phyloP scores from a whole-genome alignment of 2,113 vertebrate species.

The Callocephalon fimbriatum region DNA sequence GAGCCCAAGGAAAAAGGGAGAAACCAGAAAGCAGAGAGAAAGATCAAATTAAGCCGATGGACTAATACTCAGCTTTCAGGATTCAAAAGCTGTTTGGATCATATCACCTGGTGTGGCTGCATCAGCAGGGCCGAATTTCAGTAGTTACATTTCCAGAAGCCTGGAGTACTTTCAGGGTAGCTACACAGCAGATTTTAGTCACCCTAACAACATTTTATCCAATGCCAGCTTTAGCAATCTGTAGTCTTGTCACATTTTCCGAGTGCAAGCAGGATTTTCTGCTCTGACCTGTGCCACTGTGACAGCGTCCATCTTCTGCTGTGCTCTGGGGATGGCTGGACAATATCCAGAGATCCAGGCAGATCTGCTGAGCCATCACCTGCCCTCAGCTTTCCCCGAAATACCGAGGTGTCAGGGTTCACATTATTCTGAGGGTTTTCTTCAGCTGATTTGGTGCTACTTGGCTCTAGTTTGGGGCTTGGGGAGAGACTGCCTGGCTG shows the following conservation, averaged over 20 bases:
- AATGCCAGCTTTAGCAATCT: background rate
- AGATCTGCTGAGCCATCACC: background rate
- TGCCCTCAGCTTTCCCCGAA: background rate
- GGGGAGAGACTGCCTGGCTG: background rate
- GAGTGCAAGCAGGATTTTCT: background rate
- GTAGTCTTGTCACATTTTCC: slow-evolving; percentile 37
- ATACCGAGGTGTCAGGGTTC: background rate
- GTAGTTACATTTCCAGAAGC: background rate
- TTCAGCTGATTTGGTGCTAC: background rate
- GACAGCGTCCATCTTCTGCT: background rate
- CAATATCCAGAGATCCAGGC: background rate
- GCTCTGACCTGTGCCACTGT: background rate
- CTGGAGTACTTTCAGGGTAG: background rate
- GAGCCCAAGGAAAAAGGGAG: background rate
- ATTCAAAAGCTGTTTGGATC: background rate
- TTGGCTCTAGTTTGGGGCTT: background rate
- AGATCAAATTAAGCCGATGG: background rate
- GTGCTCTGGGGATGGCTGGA: background rate
- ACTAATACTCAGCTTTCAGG: background rate
- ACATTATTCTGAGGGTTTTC: background rate
- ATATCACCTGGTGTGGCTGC: background rate
- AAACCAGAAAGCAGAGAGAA: background rate
- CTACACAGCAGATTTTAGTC: slow-evolving; percentile 3
- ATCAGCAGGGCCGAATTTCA: background rate
- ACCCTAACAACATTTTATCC: background rate